Percentiles rank a stretch among this genome's conserved stretches.
Conservation (phyloP, 2,888 invertebrate species). For the Halocaridina rubra region DNA sequence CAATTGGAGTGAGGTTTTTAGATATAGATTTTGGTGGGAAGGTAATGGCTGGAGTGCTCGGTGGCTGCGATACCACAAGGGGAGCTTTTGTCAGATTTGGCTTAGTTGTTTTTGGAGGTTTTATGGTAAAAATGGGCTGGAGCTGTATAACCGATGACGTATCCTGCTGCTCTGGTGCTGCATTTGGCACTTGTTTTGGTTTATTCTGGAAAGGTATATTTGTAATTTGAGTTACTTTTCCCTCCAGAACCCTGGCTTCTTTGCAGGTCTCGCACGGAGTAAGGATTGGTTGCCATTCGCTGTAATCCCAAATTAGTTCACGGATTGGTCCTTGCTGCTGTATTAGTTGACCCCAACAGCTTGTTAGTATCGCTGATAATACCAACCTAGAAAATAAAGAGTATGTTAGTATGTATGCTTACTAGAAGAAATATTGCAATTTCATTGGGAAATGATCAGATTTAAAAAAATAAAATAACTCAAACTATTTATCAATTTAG, state of each 20-base stretch:
- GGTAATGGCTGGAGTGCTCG: not conserved
- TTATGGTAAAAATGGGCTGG: not conserved
- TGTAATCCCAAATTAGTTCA: constrained; percentile 28
- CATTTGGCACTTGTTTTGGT: not conserved
- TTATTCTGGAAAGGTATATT: too few relatives aligned
- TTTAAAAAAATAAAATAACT: too few relatives aligned
- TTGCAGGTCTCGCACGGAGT: constrained; percentile 39
- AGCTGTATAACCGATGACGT: not conserved
- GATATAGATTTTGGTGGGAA: not conserved
- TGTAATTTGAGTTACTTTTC: not conserved
- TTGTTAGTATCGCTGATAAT: not conserved
- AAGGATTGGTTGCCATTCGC: constrained; percentile 54
- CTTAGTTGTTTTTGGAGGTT: not conserved
- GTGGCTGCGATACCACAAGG: not conserved
- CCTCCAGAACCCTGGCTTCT: constrained; percentile 10
- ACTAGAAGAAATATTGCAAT: not conserved
- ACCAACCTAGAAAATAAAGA: constrained; percentile 21
- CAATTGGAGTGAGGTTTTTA: not conserved
- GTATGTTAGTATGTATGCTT: not conserved
- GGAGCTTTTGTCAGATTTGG: not conserved
- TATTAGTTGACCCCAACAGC: not conserved
- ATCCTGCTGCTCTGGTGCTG: not conserved
- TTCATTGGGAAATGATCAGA: not conserved
- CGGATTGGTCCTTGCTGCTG: not conserved
- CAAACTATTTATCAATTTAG: too few relatives aligned